Base-by-base conservation (phyloP, 2,888 invertebrate species). In the Neoaliturus tenellus region DNA sequence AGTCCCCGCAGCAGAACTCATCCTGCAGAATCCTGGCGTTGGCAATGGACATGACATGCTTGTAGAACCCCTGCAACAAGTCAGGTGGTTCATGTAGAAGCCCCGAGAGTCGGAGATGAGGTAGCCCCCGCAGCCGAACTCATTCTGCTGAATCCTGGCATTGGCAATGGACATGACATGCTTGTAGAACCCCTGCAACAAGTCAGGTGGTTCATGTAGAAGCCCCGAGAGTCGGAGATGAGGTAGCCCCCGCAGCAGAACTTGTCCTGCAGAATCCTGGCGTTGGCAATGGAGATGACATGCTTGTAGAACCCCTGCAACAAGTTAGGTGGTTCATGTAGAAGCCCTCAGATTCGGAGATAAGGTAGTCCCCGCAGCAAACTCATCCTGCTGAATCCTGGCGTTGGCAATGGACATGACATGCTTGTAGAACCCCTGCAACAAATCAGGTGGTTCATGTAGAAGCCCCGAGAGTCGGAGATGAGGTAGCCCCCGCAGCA, bases 261-360 rank as follows among this genome's bases (percentile, higher is more conserved):
- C 35, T 73, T 78, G 71, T 83, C 83, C 25, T 81, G 67, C 20
- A 67, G 82, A 20, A 55, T 44, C 25, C 85, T 51, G 8, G 83
- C 55, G 33, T 83, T 80, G 39, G 62, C 58, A 0, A 82, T 69
- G 23, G 83, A 48, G 44, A 85, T 44, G 20, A 83, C 39, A 14
- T 83, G 67, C 48, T 82, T 83, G 51, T 69, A 82, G 23, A 25
- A 39, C 3, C 25, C 81, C 62, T 62, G 20, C 17, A 2, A 10
- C 62, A 25, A 62, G 84, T 81, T 12, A 84, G 28, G 44, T 73
- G 81, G 6, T 71, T 71, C 33, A 73, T 20, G 81, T 62, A 73
- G 78, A 83, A 80, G 39, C 83, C 58, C n/a, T 80, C 33, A 31
- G 67, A 81, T 73, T 86, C 86, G 31, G 81, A 55, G 12, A 86